Conservation (phyloP, 1,140 invertebrate genomes). For the Acyrthosiphon pisum region DNA sequence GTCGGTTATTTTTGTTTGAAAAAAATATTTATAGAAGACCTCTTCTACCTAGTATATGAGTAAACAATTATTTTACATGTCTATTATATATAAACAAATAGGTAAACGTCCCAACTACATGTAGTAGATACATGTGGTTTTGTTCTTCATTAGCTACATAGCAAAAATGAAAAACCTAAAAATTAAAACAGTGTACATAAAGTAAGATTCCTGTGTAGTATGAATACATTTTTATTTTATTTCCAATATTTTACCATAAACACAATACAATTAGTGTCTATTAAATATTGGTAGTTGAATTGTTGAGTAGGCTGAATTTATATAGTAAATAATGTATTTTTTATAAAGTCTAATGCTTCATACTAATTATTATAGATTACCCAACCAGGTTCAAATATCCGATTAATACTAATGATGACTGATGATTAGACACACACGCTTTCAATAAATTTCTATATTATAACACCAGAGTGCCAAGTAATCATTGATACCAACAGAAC, state of each 20-base stretch:
- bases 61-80: not conserved
- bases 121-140: not conserved
- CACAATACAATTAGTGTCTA: not conserved
- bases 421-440: not conserved
- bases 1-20: not conserved
- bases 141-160: not conserved
- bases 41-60: not conserved
- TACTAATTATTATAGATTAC: not conserved
- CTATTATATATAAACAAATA: not conserved
- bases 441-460: not conserved
- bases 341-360: not conserved
- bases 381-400: not conserved
- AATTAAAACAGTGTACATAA: not conserved
- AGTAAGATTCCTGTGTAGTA: not conserved
- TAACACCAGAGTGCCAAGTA: not conserved
- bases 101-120: not conserved
- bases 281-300: not conserved
- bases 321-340: not conserved
- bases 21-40: not conserved
- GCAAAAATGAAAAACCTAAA: not conserved
- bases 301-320: no score
- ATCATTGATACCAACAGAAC: not conserved
- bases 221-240: not conserved
- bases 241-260: not conserved
- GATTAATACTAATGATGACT: not conserved